A percentile compares a stretch with the other conserved stretches of the same genome.
Evolutionary conservation across 2,797 vertebrate genomes (phyloP).

Genomic region (Thalassophryne amazonica): DNA sequence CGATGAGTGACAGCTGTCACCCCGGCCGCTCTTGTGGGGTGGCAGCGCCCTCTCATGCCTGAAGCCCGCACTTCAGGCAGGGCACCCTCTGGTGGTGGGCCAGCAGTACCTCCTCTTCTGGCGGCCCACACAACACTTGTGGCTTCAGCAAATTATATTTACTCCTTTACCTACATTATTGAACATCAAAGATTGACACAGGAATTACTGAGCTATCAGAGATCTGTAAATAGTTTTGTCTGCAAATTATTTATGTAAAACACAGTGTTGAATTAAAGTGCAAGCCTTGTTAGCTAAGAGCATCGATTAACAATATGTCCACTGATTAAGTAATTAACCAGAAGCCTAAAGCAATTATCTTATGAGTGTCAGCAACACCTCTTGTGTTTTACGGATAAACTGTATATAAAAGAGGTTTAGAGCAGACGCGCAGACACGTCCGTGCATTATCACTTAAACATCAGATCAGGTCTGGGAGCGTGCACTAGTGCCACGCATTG

Average conservation of each 20-base stretch:
- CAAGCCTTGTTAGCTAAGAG: conserved; percentile 29
- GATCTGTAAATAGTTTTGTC: conserved; percentile 5
- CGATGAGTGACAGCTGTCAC: too few species aligned
- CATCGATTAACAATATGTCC: conserved; percentile 42
- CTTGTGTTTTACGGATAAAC: conserved; percentile 4
- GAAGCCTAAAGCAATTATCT: conserved; percentile 38
- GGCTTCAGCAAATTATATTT: too few species aligned
- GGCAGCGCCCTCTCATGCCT: too few species aligned
- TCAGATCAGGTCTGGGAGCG: too few species aligned
- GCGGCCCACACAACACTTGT: too few species aligned
- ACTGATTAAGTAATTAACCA: conserved; percentile 43
- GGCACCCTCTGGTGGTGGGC: too few species aligned
- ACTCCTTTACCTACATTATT: background rate
- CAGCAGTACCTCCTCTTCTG: too few species aligned
- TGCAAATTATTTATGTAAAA: conserved; percentile 24
- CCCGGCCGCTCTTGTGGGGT: too few species aligned
- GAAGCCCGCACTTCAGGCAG: too few species aligned
- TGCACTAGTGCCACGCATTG: too few species aligned
- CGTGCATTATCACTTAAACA: too few species aligned
- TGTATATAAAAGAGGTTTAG: conserved; percentile 36
- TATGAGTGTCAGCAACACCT: conserved; percentile 15
- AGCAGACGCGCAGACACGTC: too few species aligned
- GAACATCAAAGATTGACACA: conserved; percentile 2
- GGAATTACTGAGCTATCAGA: background rate
- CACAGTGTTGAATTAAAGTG: conserved; percentile 27